These are phyloP conservation scores for Hyposoter dolosus DNA, from an alignment of 2,888 invertebrate genomes.

Conservation along the genomic window DNA sequence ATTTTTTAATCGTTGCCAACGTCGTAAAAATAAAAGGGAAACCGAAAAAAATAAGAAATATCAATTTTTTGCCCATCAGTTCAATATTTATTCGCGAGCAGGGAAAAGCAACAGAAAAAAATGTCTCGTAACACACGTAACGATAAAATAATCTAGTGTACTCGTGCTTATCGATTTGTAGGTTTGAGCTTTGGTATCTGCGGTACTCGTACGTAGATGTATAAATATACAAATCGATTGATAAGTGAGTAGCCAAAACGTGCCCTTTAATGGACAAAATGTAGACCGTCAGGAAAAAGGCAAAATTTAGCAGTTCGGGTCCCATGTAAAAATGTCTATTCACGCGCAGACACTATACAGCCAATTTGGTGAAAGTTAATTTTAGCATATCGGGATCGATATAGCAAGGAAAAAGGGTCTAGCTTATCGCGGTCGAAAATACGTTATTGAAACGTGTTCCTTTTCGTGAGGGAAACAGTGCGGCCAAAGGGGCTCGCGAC, in stretches of 20 bases:
- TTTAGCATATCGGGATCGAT: slow-evolving; percentile 22
- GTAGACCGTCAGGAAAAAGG: background rate
- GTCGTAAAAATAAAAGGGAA: background rate
- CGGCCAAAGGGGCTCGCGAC: no score
- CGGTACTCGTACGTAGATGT: slow-evolving; percentile 41
- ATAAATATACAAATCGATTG: slow-evolving; percentile 34
- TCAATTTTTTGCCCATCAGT: background rate
- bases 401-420: background rate
- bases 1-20: background rate
- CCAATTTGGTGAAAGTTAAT: slow-evolving; percentile 1
- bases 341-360: background rate
- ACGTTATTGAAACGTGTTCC: background rate
- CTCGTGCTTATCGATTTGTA: slow-evolving; percentile 63
- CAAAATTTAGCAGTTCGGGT: background rate
- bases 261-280: background rate
- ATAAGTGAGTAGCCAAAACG: background rate
- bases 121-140: slow-evolving; percentile 20
- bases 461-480: background rate
- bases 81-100: no score
- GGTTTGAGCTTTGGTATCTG: slow-evolving; percentile 52
- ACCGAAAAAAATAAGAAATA: background rate
- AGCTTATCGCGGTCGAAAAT: background rate
- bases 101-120: slow-evolving; percentile 11
- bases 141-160: slow-evolving; percentile 58
- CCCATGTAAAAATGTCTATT: background rate